These are phyloP conservation scores for Argentina silus DNA, from an alignment of 2,797 vertebrate genomes.

Conservation along the genomic window DNA sequence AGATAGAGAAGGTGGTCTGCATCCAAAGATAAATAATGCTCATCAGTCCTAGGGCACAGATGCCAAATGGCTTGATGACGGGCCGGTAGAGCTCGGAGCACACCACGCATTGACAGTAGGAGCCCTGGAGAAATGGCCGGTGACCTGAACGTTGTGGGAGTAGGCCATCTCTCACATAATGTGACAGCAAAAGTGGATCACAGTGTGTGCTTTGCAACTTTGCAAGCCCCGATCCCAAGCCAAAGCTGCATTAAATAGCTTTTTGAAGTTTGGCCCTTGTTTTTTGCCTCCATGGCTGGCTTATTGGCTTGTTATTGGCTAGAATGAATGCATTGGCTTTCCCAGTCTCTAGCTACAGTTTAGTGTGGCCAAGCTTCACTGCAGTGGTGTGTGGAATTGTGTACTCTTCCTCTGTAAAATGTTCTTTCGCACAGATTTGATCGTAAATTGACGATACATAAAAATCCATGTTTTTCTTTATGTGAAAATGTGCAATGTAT, in stretches of 20 bases:
- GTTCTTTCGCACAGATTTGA: too few species aligned
- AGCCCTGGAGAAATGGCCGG: conserved; percentile 49
- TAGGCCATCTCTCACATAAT: conserved; percentile 47
- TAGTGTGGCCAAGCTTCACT: too few species aligned
- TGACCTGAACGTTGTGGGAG: conserved; percentile 63
- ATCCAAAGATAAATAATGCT: conserved; percentile 8
- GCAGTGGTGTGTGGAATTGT: too few species aligned
- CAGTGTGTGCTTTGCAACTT: neutral
- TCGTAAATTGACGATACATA: too few species aligned
- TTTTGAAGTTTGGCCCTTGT: conserved; percentile 13
- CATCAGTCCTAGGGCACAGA: conserved; percentile 19
- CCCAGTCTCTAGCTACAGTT: conserved; percentile 13
- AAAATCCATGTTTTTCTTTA: neutral
- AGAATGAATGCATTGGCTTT: conserved; percentile 23
- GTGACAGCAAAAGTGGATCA: neutral
- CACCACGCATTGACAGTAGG: conserved; percentile 53
- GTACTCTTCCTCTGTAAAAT: too few species aligned
- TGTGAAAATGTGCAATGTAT: conserved; percentile 3
- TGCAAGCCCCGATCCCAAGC: neutral
- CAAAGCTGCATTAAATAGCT: neutral
- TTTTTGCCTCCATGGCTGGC: conserved; percentile 40
- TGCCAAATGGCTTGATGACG: conserved; percentile 60
- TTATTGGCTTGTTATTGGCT: conserved; percentile 41
- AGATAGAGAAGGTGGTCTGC: neutral
- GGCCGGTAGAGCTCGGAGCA: conserved; percentile 30